Evolutionary conservation across 2,113 vertebrate genomes (phyloP).

Genomic region (Malaclemys terrapin): DNA sequence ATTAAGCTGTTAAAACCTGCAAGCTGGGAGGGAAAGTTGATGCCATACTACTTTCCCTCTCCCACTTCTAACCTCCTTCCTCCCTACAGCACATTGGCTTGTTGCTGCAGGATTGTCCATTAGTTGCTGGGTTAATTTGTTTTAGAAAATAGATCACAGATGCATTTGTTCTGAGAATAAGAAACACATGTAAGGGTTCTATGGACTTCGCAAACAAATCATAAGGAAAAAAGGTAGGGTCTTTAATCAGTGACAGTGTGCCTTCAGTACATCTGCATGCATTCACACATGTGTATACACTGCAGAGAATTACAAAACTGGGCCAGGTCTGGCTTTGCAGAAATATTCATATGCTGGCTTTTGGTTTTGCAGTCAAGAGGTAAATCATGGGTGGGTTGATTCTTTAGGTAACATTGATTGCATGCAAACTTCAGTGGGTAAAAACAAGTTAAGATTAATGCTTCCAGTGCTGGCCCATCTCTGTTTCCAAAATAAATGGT

Average conservation of each 20-base stretch:
- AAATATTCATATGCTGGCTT: not conserved
- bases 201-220: not conserved
- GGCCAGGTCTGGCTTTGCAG: not conserved
- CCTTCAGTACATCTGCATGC: not conserved
- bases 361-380: not conserved
- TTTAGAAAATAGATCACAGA: not conserved
- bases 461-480: not conserved
- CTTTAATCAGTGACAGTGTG: not conserved
- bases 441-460: not conserved
- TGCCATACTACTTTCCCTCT: not conserved
- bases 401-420: not conserved
- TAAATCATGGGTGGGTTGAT: not conserved
- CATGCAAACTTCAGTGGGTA: not conserved
- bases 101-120: not conserved
- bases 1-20: not conserved
- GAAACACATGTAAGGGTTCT: rapidly evolving
- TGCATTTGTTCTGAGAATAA: not conserved
- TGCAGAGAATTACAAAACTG: not conserved
- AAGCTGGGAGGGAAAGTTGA: not conserved
- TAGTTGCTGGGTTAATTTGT: not conserved
- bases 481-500: not conserved
- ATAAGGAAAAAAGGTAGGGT: not conserved
- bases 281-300: rapidly evolving
- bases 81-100: not conserved
- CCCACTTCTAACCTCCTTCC: not conserved